Base-by-base conservation (phyloP, 2,888 invertebrate genomes). In the Mimas tiliae region DNA sequence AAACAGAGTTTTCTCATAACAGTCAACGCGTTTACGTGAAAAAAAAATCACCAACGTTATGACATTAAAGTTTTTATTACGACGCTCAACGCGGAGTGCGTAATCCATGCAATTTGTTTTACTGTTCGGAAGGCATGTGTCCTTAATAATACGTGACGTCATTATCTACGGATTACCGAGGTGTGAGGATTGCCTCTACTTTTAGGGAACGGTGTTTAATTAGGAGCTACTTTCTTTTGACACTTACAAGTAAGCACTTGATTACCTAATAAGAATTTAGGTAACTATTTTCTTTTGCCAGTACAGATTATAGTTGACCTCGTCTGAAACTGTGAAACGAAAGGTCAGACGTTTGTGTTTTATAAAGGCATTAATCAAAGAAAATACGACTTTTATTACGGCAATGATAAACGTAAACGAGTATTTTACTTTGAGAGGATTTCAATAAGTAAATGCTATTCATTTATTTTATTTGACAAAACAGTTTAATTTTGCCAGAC, bases 61-160 rank as follows among this genome's bases (percentile, higher is more conserved):
- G 78, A 73, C 80, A 78, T 83, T 83, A 78, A 80, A 81, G 80
- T 85, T 86, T 86, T 88, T 84, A 86, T 82, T 80, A 79, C 81
- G 68, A 72, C 72, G 73, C 74, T 71, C 72, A 68, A 73, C 79
- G 77, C 77, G 77, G 76, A 79, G 80, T 79, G 74, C 76, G 86
- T 89, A 89, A 90, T 88, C 89, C 87, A 69, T 77, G 87, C 87
- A 88, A 89, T 89, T 88, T 86, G 81, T 89, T 89, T 86, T 87
- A 87, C 86, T 84, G 83, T 83, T 80, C 77, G 72, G 72, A 71
- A 75, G 80, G 81, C 77, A 78, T 84, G 79, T 81, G 81, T 78
- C 81, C 81, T 83, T 85, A 85, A 85, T 87, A 86, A 82, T 86
- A 89, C 88, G 89, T 89, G 88, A 89, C 79, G 81, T 84, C 82